These are phyloP conservation scores for Lypha dubia DNA, from an alignment of 2,888 invertebrate genomes.

Conservation along the genomic window DNA sequence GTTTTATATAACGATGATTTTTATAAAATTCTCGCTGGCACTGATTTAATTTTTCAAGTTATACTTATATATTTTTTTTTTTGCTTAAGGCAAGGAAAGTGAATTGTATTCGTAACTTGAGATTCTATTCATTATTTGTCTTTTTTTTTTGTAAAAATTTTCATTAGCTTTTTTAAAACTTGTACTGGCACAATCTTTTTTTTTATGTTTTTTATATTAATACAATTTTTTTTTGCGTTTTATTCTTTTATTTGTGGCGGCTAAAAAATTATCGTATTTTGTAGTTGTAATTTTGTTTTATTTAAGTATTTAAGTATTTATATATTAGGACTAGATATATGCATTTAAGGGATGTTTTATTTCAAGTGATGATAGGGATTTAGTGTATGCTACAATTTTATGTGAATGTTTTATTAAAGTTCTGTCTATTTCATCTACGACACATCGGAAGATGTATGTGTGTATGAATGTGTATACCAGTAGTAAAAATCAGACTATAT, in stretches of 20 bases:
- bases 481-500: background rate
- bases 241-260: background rate
- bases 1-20: slow-evolving; percentile 20
- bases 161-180: slow-evolving; percentile 25
- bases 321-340: background rate
- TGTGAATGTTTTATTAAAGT: background rate
- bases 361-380: background rate
- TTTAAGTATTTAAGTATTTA: background rate
- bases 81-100: background rate
- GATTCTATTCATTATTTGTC: background rate
- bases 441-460: background rate
- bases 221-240: background rate
- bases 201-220: background rate
- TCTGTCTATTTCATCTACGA: background rate
- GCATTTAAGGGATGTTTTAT: background rate
- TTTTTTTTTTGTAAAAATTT: slow-evolving; percentile 23
- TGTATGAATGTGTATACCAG: no score
- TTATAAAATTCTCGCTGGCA: background rate
- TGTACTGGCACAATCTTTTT: background rate
- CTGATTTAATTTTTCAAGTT: background rate
- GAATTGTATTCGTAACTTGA: background rate
- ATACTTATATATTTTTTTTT: no score
- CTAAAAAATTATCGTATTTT: background rate
- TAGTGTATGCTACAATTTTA: background rate
- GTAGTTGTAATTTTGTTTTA: background rate